Evolutionary conservation across 2,888 invertebrate genomes (phyloP).

Genomic region (Callinectes sapidus): DNA sequence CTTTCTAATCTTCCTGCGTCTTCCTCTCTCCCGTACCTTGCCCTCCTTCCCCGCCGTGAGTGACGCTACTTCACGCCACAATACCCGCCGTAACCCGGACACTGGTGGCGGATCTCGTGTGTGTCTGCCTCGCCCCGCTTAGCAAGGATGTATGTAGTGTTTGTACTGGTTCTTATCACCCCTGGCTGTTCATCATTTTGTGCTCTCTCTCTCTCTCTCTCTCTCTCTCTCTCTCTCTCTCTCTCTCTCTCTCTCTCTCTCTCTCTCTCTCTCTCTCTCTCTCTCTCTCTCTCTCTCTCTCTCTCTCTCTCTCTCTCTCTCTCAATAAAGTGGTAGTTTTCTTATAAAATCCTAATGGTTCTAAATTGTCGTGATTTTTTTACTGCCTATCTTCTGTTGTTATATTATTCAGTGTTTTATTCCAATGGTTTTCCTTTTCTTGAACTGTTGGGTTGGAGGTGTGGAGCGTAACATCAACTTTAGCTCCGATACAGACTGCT

Average conservation of each 20-base stretch:
- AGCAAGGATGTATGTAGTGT: background rate
- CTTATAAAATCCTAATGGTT: background rate
- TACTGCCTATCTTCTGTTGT: background rate
- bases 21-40: background rate
- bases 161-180: background rate
- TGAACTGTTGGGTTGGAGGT: background rate
- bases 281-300: background rate
- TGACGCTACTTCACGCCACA: background rate
- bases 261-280: background rate
- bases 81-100: background rate
- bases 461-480: background rate
- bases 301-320: background rate
- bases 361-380: background rate
- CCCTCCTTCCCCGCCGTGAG: background rate
- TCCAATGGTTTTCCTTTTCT: background rate
- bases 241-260: conserved; percentile 33
- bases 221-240: background rate
- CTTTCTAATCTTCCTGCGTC: background rate
- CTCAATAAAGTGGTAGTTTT: background rate
- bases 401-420: background rate
- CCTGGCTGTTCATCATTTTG: background rate
- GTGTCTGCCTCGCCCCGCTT: background rate
- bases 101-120: background rate
- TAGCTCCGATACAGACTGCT: background rate
- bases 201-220: background rate